Conservation (phyloP, 2,113 vertebrate species). For the cattle (Bos taurus) region ARS-UCD2.0 NC_037337.1:86732001-86732500, state of each 20-base stretch:
- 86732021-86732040: background rate
- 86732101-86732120: background rate
- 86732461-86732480: background rate
- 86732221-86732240: background rate
- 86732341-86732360: background rate
- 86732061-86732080: background rate
- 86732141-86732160: background rate
- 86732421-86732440: background rate
- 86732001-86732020: background rate
- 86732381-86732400: accelerated
- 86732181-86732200: background rate
- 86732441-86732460: background rate
- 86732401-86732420: background rate
- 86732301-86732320: background rate
- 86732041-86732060: background rate
- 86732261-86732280: background rate
- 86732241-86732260: background rate
- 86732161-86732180: background rate
- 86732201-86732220: accelerated
- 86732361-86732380: background rate
- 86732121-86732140: background rate
- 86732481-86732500: background rate
- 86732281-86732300: background rate
- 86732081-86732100: accelerated
- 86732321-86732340: background rate